Conservation (phyloP, 2,113 vertebrate genomes). For the Rhinolophus sinicus region DNA sequence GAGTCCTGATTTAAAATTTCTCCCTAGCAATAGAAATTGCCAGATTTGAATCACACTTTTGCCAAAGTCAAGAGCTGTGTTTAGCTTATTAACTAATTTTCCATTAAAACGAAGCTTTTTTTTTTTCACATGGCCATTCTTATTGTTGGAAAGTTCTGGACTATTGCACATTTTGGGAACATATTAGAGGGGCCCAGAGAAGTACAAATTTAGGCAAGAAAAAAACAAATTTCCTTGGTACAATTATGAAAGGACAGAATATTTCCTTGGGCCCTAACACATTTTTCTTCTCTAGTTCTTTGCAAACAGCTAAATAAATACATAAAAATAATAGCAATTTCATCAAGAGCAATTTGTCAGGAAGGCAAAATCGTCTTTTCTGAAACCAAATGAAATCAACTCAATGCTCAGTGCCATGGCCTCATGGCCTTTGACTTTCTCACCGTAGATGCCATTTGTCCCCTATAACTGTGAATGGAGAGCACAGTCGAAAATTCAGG, state of each 20-base stretch:
- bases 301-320: slow-evolving; percentile 2
- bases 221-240: neutral
- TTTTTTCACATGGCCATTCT: neutral
- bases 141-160: neutral
- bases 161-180: no score
- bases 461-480: neutral
- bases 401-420: neutral
- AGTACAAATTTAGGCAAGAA: neutral
- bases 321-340: neutral
- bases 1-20: neutral
- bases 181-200: neutral
- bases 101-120: neutral
- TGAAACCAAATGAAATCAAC: neutral
- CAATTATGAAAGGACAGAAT: neutral
- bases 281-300: neutral
- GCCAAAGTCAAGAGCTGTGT: neutral
- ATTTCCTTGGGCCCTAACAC: neutral
- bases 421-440: neutral
- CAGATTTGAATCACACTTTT: neutral
- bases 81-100: neutral
- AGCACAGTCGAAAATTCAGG: neutral
- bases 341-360: slow-evolving; percentile 8
- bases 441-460: neutral
- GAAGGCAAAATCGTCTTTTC: slow-evolving; percentile 4
- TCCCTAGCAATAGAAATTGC: neutral